Evolutionary conservation across 2,113 vertebrate species (phyloP).

Genomic region (Anser brachyrhynchus): DNA sequence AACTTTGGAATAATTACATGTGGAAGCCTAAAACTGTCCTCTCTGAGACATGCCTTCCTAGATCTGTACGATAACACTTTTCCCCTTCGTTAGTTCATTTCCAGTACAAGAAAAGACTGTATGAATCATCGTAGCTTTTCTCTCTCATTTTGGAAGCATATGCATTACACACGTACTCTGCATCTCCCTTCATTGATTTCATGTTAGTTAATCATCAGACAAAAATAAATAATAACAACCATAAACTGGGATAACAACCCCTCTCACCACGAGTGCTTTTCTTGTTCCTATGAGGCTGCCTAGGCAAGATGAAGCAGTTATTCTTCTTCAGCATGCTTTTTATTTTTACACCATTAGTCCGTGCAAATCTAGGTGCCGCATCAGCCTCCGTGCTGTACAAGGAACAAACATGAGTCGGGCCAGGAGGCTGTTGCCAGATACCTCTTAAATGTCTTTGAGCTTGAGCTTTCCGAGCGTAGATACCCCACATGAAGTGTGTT

Average conservation of each 20-base stretch:
- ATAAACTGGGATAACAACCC: background rate
- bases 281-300: background rate
- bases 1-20: background rate
- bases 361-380: background rate
- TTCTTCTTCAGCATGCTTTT: background rate
- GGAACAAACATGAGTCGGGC: background rate
- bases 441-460: background rate
- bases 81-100: background rate
- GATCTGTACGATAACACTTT: background rate
- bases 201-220: background rate
- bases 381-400: background rate
- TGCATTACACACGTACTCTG: fast-evolving
- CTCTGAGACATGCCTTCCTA: background rate
- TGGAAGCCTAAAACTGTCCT: background rate
- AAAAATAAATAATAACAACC: background rate
- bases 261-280: background rate
- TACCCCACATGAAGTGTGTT: background rate
- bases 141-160: background rate
- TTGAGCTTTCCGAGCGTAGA: background rate
- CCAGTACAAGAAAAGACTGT: background rate
- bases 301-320: background rate
- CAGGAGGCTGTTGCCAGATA: background rate
- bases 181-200: background rate
- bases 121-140: background rate
- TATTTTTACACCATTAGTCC: background rate